These are phyloP conservation scores for Pogoniulus pusillus DNA, from an alignment of 2,797 vertebrate genomes.

Conservation along the genomic window DNA sequence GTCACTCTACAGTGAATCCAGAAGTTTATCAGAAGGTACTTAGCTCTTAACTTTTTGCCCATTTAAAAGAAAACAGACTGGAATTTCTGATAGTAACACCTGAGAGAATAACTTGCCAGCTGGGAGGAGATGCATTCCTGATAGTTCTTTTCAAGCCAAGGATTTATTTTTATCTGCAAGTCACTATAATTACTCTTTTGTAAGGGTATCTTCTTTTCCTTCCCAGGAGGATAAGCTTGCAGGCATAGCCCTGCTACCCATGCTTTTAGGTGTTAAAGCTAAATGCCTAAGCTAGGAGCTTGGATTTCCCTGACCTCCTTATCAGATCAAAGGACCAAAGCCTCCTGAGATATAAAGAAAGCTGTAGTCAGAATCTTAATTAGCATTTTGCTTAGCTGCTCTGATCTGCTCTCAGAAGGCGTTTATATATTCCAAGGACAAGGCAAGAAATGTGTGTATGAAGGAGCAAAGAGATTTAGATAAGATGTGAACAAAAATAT, in stretches of 20 bases:
- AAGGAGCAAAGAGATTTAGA: not conserved
- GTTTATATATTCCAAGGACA: not conserved
- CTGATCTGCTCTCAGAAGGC: not conserved
- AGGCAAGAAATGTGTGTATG: not conserved
- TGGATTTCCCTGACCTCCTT: not conserved
- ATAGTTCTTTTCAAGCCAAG: not conserved
- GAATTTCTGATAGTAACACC: not conserved
- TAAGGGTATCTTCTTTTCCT: not conserved
- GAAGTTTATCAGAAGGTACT: slow-evolving; percentile 79
- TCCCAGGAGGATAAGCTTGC: not conserved
- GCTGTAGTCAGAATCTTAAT: not conserved
- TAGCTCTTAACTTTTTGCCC: not conserved
- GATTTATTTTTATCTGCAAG: not conserved
- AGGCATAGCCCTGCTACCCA: not conserved
- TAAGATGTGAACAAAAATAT: not conserved
- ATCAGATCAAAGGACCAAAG: not conserved
- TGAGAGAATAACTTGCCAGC: not conserved
- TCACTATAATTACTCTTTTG: not conserved
- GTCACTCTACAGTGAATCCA: slow-evolving; percentile 83
- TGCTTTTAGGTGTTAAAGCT: not conserved
- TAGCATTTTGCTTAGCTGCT: not conserved
- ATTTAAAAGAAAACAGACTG: not conserved
- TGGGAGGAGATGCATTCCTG: not conserved
- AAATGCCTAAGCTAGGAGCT: not conserved
- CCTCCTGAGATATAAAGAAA: not conserved